Percentiles rank a stretch among this genome's conserved stretches.
Conservation (phyloP, 2,888 invertebrate genomes). For the Cephus nigrinus region DNA sequence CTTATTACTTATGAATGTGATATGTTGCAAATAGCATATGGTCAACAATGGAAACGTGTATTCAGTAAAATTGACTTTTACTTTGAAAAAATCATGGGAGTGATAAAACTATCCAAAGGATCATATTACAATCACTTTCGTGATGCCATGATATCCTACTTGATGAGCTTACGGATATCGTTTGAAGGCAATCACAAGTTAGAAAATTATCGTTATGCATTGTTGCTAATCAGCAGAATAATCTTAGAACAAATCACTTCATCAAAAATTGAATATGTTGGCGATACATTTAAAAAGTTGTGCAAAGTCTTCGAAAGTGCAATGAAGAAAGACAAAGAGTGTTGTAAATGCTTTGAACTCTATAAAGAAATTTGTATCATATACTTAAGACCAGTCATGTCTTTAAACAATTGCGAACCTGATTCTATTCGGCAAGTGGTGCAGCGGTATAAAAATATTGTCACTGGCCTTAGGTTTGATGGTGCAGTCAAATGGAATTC, state of each 20-base stretch:
- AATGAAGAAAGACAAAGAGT: slow-evolving; percentile 31
- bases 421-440: not conserved
- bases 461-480: not conserved
- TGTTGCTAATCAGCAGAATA: slow-evolving; percentile 27
- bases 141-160: slow-evolving; percentile 20
- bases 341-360: slow-evolving; percentile 31
- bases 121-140: slow-evolving; percentile 26
- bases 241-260: slow-evolving; percentile 21
- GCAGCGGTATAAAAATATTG: not conserved
- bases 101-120: not conserved
- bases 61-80: slow-evolving; percentile 3
- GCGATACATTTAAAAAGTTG: slow-evolving; percentile 9
- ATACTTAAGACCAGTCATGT: slow-evolving; percentile 29
- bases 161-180: slow-evolving; percentile 14
- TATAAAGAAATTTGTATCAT: slow-evolving; percentile 30
- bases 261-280: not conserved
- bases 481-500: slow-evolving; percentile 26
- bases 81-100: slow-evolving; percentile 2
- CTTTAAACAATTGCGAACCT: not conserved
- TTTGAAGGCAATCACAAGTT: slow-evolving; percentile 28
- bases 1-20: slow-evolving; percentile 4
- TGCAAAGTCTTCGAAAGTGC: slow-evolving; percentile 25
- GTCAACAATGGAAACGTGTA: not conserved
- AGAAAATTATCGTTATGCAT: slow-evolving; percentile 24
- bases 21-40: slow-evolving; percentile 4